Conservation (phyloP, 2,113 vertebrate genomes). For the Chloebia gouldiae region DNA sequence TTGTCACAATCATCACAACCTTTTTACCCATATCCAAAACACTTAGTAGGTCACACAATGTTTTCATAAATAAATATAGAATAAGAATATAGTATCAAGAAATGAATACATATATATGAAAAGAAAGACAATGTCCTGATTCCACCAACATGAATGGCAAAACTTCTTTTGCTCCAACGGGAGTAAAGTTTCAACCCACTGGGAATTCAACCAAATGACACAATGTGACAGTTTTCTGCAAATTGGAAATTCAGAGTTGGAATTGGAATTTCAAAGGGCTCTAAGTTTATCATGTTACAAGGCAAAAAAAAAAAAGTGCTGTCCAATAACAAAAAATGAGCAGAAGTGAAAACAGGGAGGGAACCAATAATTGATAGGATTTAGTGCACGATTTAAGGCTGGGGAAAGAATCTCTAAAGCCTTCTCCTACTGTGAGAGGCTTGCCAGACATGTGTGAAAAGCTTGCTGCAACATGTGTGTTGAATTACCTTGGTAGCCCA, state of each 20-base stretch:
- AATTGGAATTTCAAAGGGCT: not conserved
- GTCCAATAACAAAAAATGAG: not conserved
- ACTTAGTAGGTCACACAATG: not conserved
- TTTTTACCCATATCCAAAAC: not conserved
- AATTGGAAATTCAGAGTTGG: not conserved
- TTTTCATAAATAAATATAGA: not conserved
- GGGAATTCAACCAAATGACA: not conserved
- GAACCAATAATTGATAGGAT: constrained; percentile 15
- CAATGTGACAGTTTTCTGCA: not conserved
- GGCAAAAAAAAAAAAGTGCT: not conserved
- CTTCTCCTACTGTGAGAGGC: not conserved
- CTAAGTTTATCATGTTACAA: not conserved
- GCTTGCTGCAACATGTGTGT: not conserved
- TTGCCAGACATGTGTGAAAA: constrained; percentile 42
- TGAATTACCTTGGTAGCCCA: constrained; percentile 27
- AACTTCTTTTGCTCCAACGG: not conserved
- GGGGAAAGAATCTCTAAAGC: not conserved
- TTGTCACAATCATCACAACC: not conserved
- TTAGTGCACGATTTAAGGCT: constrained; percentile 33
- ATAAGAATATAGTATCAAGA: not conserved
- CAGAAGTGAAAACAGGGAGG: not conserved
- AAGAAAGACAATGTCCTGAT: not conserved
- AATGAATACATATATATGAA: not conserved
- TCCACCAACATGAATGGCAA: not conserved
- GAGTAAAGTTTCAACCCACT: not conserved